Percentiles rank a stretch among this genome's conserved stretches.
Conservation (phyloP, 2,888 invertebrate genomes). For the Copidosoma aretas region DNA sequence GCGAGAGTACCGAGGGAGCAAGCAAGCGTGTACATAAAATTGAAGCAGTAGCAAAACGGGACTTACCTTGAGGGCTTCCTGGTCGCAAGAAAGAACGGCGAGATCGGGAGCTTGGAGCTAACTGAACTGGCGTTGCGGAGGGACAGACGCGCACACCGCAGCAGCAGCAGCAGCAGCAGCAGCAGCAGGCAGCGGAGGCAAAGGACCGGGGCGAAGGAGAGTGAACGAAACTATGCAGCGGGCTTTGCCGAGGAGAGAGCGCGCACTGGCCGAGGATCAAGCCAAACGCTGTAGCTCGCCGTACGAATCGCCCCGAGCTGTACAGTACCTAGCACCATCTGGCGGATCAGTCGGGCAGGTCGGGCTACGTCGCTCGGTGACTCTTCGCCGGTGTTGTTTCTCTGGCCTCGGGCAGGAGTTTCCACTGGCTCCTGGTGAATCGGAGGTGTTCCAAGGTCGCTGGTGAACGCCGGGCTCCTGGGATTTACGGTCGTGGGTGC, state of each 20-base stretch:
- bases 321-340: slow-evolving; percentile 13
- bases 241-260: slow-evolving; percentile 20
- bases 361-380: too few species aligned
- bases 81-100: too few species aligned
- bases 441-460: not conserved
- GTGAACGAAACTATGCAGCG: slow-evolving; percentile 1
- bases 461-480: not conserved
- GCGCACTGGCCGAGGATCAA: slow-evolving; percentile 13
- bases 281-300: not conserved
- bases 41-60: not conserved
- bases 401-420: not conserved
- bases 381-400: too few species aligned
- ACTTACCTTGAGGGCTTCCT: too few species aligned
- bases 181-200: not conserved
- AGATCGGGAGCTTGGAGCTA: not conserved
- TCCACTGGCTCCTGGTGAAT: not conserved
- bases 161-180: not conserved
- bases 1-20: not conserved
- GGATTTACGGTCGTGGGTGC: not conserved
- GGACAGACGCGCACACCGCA: not conserved
- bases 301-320: not conserved
- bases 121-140: not conserved
- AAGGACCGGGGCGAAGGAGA: not conserved
- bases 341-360: not conserved
- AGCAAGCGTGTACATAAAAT: not conserved